A percentile compares a stretch with the other conserved stretches of the same genome.
phyloP scores from a whole-genome alignment of 2,113 vertebrate genomes.

The Oncorhynchus mykiss region DNA sequence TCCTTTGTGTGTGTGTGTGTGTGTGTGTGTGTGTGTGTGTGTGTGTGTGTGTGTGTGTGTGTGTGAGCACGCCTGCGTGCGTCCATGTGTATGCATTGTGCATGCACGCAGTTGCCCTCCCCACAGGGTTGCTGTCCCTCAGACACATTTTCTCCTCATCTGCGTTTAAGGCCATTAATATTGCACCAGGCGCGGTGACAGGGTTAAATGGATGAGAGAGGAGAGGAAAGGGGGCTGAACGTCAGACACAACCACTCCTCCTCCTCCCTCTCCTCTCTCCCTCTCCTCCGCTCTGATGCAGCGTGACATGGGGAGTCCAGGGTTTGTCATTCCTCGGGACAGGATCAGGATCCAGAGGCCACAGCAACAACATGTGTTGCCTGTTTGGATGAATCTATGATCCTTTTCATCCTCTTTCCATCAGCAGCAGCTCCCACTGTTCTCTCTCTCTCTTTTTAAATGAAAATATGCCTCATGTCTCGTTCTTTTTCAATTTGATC shows the following conservation, averaged over 20 bases:
- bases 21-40: not conserved
- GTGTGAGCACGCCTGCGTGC: not conserved
- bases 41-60: not conserved
- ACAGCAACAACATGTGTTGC: slow-evolving; percentile 37
- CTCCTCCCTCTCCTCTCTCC: slow-evolving; percentile 15
- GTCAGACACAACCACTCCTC: slow-evolving; percentile 63
- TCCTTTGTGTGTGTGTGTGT: not conserved
- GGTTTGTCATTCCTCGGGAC: slow-evolving; percentile 19
- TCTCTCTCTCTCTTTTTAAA: not conserved
- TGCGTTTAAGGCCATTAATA: slow-evolving; percentile 80
- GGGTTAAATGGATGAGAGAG: slow-evolving; percentile 76
- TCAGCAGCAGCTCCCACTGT: slow-evolving; percentile 27
- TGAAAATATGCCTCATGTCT: too few relatives aligned
- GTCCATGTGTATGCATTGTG: slow-evolving; percentile 15
- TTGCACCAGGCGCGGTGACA: slow-evolving; percentile 71
- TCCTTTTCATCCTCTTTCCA: slow-evolving; percentile 41
- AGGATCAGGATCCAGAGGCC: slow-evolving; percentile 38
- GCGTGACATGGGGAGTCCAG: slow-evolving; percentile 38
- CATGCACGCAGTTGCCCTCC: slow-evolving; percentile 58
- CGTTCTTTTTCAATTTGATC: not conserved
- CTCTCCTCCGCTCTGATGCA: slow-evolving; percentile 30
- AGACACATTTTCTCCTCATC: slow-evolving; percentile 78
- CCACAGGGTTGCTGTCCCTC: slow-evolving; percentile 65
- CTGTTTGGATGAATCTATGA: slow-evolving; percentile 38
- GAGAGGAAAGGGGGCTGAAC: slow-evolving; percentile 47